Conservation (phyloP, 2,888 invertebrate species). For the Plebejus argus region DNA sequence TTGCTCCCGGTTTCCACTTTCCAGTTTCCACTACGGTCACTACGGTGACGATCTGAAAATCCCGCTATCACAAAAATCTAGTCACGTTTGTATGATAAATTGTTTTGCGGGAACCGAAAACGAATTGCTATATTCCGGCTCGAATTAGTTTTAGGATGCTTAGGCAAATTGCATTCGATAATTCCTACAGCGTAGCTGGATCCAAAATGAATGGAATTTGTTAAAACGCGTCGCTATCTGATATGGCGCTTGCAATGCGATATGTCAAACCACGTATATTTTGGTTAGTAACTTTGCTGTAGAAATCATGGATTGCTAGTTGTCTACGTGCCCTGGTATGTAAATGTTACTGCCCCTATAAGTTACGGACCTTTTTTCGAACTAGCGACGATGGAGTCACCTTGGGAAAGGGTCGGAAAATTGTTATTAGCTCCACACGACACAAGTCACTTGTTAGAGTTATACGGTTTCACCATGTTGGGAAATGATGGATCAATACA, state of each 20-base stretch:
- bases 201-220: too few species aligned
- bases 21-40: too few species aligned
- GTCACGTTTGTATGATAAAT: slow-evolving; percentile 4
- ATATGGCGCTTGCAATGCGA: too few species aligned
- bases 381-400: background rate
- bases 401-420: background rate
- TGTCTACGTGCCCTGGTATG: background rate
- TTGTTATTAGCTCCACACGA: background rate
- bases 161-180: background rate
- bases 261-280: too few species aligned
- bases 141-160: background rate
- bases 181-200: background rate
- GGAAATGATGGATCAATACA: background rate
- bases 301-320: background rate
- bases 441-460: background rate
- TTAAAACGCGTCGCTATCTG: too few species aligned
- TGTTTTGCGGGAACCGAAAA: slow-evolving; percentile 6
- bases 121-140: background rate
- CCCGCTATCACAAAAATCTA: background rate
- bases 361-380: background rate
- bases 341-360: background rate
- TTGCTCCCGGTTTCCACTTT: background rate
- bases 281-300: background rate
- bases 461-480: background rate
- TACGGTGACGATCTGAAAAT: background rate